Evolutionary conservation across 2,797 vertebrate genomes (phyloP), one percentile per base, ranked within the genome.

Genomic region (Phrynocephalus vlangalii): DNA sequence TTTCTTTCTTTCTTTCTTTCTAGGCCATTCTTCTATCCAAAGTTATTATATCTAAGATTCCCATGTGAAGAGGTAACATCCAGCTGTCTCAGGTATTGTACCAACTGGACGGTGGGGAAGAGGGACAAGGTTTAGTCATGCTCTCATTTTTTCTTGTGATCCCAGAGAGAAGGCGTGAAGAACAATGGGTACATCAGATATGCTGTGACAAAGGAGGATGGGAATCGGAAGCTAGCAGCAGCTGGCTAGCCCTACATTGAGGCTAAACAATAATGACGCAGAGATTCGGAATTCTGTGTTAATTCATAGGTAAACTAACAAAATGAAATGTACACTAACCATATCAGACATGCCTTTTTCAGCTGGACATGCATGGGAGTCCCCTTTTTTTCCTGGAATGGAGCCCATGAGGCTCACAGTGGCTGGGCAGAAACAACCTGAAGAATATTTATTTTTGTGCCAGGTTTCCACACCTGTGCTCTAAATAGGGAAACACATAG

Each of bases 401-500:
- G 91, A 77, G 63, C 6, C 0, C 0, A 15, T 60, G 52, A 1
- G 5, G 77, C 91, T 82, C 60, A 3, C 15, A 30, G 38, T 7
- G 20, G 30, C 38, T 56, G 1, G 48, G 30, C 44, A 30, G 67
- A 79, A 82, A 63, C 38, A 78, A 56, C 5, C 82, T 88, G 84
- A 88, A 70, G 60, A 48, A 33, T 84, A 77, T 85, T 87, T 79
- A 38, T 75, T 44, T 44, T 44, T 44, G 84, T 81, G 90, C 91
- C 82, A 90, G 15, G 30, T 84, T 68, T 90, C 88, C 83, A n/a
- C 87, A 90, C 50, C 16, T 91, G 70, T 85, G 84, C 87, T 90
- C 80, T 92, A 92, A 89, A 91, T 90, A 92, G 81, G 44, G 16
- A 90, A 44, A 85, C 90, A 87, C 38, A 93, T 94, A 94, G 94